Evolutionary conservation across 2,888 invertebrate genomes (phyloP), one percentile per base, ranked within the genome.

Genomic region (Mongoloraphidia duomilia): DNA sequence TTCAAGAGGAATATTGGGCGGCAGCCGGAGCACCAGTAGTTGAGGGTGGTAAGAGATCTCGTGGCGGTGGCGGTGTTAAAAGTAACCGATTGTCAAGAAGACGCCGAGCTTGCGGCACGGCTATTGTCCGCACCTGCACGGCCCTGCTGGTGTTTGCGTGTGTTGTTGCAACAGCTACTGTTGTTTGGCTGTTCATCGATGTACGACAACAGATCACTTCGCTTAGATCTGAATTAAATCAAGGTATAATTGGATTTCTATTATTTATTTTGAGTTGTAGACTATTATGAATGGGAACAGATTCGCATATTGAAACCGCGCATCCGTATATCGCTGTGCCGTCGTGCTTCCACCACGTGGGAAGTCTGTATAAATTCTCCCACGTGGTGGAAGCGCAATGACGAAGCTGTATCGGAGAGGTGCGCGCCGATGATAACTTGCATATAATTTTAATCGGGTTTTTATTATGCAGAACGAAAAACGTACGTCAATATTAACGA

Each of bases 171-270:
- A 80, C 80, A 9, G 75, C 79, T 37, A 77, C 79, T 35, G 75
- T 80, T 51, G 70, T 80, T 52, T 80, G 80, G 80, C 71, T 80
- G 47, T 80, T 80, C 65, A 76, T 79, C 49, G 80, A 80, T 60
- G 77, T 80, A 47, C 71, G 80, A 58, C 72, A 79, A 57, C 80
- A 81, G 63, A 76, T 80, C 51, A 76, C 76, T 39, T 76, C 76
- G 38, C 71, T 81, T 26, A 70, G 80, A 55, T 73, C 72, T 52
- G 78, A 80, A 62, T 73, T 80, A 67, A 79, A 80, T 58, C 74
- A 77, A 79, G 80, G 80, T 80, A 68, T 26, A 26, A 26, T 26
- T 26, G 5, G 26, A 26, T 26, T 26, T 26, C 26, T 26, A 6
- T 26, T 26, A 26, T 26, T 26, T 26, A 26, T 6, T 26, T 26